Evolutionary conservation across 2,797 vertebrate genomes (phyloP), one percentile per base, ranked within the genome.

Genomic region (Oryzias sinensis): DNA sequence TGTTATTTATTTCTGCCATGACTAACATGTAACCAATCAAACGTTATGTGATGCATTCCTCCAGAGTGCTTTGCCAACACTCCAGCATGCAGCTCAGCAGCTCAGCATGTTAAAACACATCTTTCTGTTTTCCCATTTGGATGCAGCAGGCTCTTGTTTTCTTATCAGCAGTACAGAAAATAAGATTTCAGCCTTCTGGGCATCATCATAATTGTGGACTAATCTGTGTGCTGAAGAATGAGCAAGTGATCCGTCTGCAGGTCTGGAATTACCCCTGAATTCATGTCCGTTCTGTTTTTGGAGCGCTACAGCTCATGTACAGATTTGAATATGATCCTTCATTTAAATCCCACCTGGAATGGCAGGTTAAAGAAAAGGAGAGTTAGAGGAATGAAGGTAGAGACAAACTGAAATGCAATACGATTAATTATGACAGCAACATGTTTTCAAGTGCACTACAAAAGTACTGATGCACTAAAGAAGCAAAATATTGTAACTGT

Each of bases 181-280:
- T 87, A 86, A 77, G 85, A 85, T 89, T 88, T 66, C 60, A 84
- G 80, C 82, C 88, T 80, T 66, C 69, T 62, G 88, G 89, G 84
- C 77, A 70, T 86, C 83, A 84, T 85, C 69, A 81, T 88, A 86
- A 89, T 88, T 87, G 79, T 79, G 68, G 56, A 83, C 83, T 91
- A 87, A 90, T 90, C 86, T 88, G 53, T 73, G 75, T 1, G 51
- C 69, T 43, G 74, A 65, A 81, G 83, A 85, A 82, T 52, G 68
- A 58, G 74, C 71, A 9, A 59, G 64, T 49, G 59, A 85, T 84
- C 74, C 80, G 54, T 84, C 77, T 59, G 72, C 77, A 69, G 74
- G 63, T 77, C 69, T 78, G 72, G 73, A 83, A 76, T 88, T 86
- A 84, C 64, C 47, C 41, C 17, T 50, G 41, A 62, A 74, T 82